phyloP scores from a whole-genome alignment of 2,797 vertebrate genomes.

The Mastacembelus armatus region DNA sequence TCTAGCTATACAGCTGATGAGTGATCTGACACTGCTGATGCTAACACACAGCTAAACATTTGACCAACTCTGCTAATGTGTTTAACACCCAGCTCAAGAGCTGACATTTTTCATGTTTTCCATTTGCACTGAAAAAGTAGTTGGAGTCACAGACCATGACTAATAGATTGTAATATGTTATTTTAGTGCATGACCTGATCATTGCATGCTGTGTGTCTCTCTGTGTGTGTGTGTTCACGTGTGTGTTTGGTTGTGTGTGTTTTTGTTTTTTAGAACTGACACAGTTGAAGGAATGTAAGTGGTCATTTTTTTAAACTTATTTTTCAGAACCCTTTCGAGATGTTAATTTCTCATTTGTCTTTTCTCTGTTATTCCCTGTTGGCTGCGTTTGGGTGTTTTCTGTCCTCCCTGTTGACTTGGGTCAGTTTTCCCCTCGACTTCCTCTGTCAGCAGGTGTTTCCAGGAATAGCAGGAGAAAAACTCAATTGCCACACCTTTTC shows the following conservation, averaged over 20 bases:
- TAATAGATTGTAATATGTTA: constrained; percentile 42
- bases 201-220: constrained; percentile 89
- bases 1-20: constrained; percentile 14
- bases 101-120: constrained; percentile 23
- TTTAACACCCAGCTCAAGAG: constrained; percentile 33
- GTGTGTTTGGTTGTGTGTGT: constrained; percentile 29
- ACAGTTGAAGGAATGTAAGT: constrained; percentile 97
- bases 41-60: constrained; percentile 66
- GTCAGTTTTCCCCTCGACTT: constrained; percentile 8
- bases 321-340: constrained; percentile 63
- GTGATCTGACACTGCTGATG: constrained; percentile 46
- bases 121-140: constrained; percentile 27
- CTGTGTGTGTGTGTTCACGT: constrained; percentile 68
- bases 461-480: constrained; percentile 33
- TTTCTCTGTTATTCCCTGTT: constrained; percentile 9
- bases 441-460: constrained; percentile 32
- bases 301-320: constrained; percentile 83
- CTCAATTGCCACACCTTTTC: constrained; percentile 2
- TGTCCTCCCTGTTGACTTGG: constrained; percentile 9
- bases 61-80: constrained; percentile 43
- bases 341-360: not conserved
- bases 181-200: constrained; percentile 85
- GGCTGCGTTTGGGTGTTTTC: constrained; percentile 33
- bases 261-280: constrained; percentile 92
- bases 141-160: constrained; percentile 36